Evolutionary conservation across 2,888 invertebrate genomes (phyloP).

Genomic region (Orchesellides sinensis): DNA sequence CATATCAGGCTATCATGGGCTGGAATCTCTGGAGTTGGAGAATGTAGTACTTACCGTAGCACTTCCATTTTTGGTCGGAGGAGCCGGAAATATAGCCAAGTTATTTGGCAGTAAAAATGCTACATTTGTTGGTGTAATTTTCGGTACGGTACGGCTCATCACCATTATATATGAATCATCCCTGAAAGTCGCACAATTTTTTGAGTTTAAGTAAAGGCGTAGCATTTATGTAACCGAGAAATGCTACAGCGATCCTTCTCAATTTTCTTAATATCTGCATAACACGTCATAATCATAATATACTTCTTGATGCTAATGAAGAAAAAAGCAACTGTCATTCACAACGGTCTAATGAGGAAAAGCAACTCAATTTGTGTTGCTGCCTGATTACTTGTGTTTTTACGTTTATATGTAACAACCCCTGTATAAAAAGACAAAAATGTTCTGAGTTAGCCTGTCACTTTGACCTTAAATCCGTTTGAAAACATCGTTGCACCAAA

Average conservation of each 20-base stretch:
- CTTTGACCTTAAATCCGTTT: background rate
- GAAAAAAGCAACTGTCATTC: slow-evolving; percentile 10
- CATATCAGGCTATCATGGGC: slow-evolving; percentile 50
- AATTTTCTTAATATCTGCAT: slow-evolving; percentile 38
- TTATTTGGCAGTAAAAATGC: slow-evolving; percentile 48
- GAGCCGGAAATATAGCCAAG: slow-evolving; percentile 51
- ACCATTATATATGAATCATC: slow-evolving; percentile 3
- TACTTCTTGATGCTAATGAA: background rate
- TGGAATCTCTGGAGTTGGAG: slow-evolving; percentile 43
- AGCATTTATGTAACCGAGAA: no score
- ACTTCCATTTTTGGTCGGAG: slow-evolving; percentile 48
- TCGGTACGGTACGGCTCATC: background rate
- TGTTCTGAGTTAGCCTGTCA: background rate
- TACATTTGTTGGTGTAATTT: slow-evolving; percentile 16
- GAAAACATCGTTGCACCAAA: background rate
- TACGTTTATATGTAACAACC: background rate
- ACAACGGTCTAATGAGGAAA: background rate
- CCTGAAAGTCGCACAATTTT: background rate
- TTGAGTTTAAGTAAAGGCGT: background rate
- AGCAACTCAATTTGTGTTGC: background rate
- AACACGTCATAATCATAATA: no score
- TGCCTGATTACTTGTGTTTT: background rate
- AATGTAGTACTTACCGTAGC: slow-evolving; percentile 11
- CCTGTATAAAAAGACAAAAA: background rate
- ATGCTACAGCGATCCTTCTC: background rate